Evolutionary conservation across 2,888 invertebrate genomes (phyloP), one percentile per base, ranked within the genome.

Genomic region (Dascillus cervinus): DNA sequence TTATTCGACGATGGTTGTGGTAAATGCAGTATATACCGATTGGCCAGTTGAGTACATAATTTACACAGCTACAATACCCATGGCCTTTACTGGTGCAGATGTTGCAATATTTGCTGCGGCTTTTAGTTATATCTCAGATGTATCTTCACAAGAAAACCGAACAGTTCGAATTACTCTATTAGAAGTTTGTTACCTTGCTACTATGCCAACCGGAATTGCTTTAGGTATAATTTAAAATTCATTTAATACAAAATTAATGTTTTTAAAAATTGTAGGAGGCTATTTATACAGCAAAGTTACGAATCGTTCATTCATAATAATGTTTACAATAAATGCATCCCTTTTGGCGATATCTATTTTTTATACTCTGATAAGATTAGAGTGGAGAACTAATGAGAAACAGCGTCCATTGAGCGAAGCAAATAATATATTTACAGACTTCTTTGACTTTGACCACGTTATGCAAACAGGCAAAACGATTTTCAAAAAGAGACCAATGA

Each of bases 121-220:
- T 39, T 86, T 85, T 53, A 71, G 85, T 0, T 90, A 90, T 56
- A 72, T 91, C 26, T 78, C 87, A 1, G 89, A 90, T 50, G 72
- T 88, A 11, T 77, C 87, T 0, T 72, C 77, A 0, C 47, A 74
- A 1, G 64, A 75, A 35, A 75, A 78, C 45, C 71, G 90, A 35
- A 91, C 91, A 0, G 57, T 85, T 11, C 68, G 90, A 37, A 80
- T 91, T 3, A 84, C 87, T 0, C 76, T 92, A 27, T 61, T 91
- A 31, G 91, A 92, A 54, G 75, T 82, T 0, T 78, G 82, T 49
- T 86, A 89, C 53, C 72, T 91, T 45, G 75, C 80, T 32, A 82
- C 91, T 0, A 84, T 88, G 75, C 89, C 90, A 0, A 71, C 78
- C 1, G 91, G 92, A 22, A 77, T 86, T 3, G 82, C 83, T 13